Conservation (phyloP, 2,888 invertebrate genomes). For the Agonopterix subpropinquella region DNA sequence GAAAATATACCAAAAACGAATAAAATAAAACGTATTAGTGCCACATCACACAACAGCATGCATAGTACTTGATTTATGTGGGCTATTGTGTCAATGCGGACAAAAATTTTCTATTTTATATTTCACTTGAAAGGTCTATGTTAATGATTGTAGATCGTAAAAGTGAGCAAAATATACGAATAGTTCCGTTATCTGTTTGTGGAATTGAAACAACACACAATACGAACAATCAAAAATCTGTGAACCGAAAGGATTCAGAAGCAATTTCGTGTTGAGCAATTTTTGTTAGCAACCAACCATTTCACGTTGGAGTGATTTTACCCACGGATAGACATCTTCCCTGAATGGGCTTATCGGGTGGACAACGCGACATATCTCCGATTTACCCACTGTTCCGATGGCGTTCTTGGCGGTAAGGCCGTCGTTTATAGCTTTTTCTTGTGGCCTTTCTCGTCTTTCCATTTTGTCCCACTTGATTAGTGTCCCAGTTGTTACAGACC, state of each 20-base stretch:
- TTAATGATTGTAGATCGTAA: too few species aligned
- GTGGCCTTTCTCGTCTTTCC: conserved; percentile 16
- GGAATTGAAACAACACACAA: too few species aligned
- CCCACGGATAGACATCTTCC: conserved; percentile 40
- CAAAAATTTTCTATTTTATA: too few species aligned
- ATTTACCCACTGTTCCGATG: conserved; percentile 27
- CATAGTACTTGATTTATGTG: too few species aligned
- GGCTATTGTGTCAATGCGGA: too few species aligned
- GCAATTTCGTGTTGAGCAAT: conserved; percentile 51
- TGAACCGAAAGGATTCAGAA: conserved; percentile 26
- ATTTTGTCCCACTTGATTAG: conserved; percentile 21
- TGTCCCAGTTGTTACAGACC: conserved; percentile 20
- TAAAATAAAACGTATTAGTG: too few species aligned
- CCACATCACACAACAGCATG: too few species aligned
- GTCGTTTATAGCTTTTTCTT: conserved; percentile 28
- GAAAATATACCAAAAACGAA: too few species aligned
- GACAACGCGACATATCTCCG: conserved; percentile 33
- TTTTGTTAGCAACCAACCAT: conserved; percentile 40
- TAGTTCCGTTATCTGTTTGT: too few species aligned
- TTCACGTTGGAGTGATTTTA: conserved; percentile 53
- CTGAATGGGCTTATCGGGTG: conserved; percentile 45
- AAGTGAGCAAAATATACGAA: too few species aligned
- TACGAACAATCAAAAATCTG: background rate
- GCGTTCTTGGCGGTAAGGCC: conserved; percentile 14
- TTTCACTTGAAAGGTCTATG: too few species aligned